Evolutionary conservation across 2,113 vertebrate species (phyloP), one percentile per base, ranked within the genome.

Genomic region (Heterotilapia buettikoferi): DNA sequence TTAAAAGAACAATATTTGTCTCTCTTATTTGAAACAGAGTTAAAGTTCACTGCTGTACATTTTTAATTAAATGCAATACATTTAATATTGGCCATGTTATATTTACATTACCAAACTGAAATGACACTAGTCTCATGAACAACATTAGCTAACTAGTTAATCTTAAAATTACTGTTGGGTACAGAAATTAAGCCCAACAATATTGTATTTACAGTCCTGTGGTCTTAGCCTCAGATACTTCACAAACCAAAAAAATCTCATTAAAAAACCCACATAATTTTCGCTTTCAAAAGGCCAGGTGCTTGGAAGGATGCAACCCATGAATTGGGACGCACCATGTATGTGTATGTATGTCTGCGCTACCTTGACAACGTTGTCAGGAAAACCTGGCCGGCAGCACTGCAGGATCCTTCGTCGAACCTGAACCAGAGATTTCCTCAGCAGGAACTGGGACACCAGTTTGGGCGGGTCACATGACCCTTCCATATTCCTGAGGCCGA

Each of bases 401-500:
- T 98, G 97, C 26, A 97, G 97, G 89, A 99, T 97, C 18, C 97
- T 95, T 3, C 97, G 96, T 0, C 97, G 94, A 18, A 98, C 96
- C 88, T 99, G 98, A 9, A 96, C 95, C 26, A 96, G 84, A 4
- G 96, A 98, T 93, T 99, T 98, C 10, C 97, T 96, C 59, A 99
- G 63, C 12, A 99, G 97, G 68, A 98, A 98, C 56, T 98, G 97
- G 88, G 97, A 98, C 89, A 98, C 97, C 40, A 99, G 88, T n/a
- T 96, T 96, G 7, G 97, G 96, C 0, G 97, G 98, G 47, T 97
- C 96, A 24, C 95, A 90, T 0, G 97, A 97, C 2, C 96, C 97
- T 86, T 97, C 97, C 66, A 99, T 97, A 90, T 98, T 97, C 85
- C 98, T 98, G 89, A 99, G 95, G 3, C 98, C 98, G 26, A 99